These are phyloP conservation scores for Barbus barbus DNA, from an alignment of 2,113 vertebrate species.

Conservation along the genomic window DNA sequence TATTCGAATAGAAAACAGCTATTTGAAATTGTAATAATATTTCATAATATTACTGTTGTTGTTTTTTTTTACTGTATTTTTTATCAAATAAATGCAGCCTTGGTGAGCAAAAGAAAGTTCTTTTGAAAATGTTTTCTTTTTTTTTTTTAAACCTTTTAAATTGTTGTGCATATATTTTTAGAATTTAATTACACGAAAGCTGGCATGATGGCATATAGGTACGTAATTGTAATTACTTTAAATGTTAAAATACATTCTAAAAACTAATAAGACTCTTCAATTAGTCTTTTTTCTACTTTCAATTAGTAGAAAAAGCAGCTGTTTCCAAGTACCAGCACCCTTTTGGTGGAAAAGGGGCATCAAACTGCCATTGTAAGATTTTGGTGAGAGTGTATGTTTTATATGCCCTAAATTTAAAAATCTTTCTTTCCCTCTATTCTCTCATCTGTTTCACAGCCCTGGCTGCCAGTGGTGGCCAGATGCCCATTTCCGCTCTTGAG, in stretches of 20 bases:
- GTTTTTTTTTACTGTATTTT: too few relatives aligned
- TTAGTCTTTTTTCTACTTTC: too few relatives aligned
- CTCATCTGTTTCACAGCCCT: slow-evolving; percentile 72
- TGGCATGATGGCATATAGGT: not conserved
- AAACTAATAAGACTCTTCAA: not conserved
- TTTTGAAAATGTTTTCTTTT: too few relatives aligned
- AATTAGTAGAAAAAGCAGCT: too few relatives aligned
- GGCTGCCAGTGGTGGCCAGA: slow-evolving; percentile 84
- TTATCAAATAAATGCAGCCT: too few relatives aligned
- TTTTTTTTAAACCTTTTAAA: too few relatives aligned
- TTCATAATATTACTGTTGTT: too few relatives aligned
- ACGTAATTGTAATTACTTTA: not conserved
- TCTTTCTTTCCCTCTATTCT: not conserved
- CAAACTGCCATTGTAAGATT: not conserved
- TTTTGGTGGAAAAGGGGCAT: not conserved
- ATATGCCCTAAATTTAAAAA: not conserved
- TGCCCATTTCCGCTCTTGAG: slow-evolving; percentile 86
- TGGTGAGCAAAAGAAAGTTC: too few relatives aligned
- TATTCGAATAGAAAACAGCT: too few relatives aligned
- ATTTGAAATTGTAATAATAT: too few relatives aligned
- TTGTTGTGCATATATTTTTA: too few relatives aligned
- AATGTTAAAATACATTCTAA: not conserved
- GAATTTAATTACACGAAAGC: not conserved
- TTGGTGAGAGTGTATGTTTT: too few relatives aligned
- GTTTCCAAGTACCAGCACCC: not conserved